Conservation (phyloP, 2,888 invertebrate species). For the Leucoptera coffeella region DNA sequence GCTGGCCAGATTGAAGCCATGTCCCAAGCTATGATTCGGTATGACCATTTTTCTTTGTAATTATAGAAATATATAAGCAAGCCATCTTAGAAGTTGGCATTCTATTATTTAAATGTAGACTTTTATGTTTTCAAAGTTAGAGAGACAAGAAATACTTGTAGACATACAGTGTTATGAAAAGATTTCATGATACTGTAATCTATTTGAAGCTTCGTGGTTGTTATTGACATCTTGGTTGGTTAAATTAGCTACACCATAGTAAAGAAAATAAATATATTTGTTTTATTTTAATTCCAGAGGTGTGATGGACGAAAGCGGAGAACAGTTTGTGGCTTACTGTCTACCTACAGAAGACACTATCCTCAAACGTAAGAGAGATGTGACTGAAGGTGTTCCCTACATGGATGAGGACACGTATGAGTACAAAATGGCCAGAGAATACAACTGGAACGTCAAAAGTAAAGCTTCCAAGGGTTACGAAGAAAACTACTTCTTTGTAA, state of each 20-base stretch:
- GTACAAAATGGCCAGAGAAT: slow-evolving; percentile 95
- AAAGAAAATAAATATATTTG: too few species aligned
- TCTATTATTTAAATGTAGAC: too few species aligned
- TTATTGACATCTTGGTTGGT: too few species aligned
- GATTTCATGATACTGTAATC: too few species aligned
- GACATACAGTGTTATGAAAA: too few species aligned
- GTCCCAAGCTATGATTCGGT: slow-evolving; percentile 99
- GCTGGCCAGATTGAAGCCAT: slow-evolving; percentile 92
- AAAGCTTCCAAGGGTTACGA: slow-evolving; percentile 93
- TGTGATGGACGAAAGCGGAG: slow-evolving; percentile 98
- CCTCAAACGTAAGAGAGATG: slow-evolving; percentile 80
- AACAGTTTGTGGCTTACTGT: slow-evolving; percentile 99
- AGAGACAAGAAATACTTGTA: too few species aligned
- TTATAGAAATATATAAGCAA: too few species aligned
- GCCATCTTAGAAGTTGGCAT: too few species aligned
- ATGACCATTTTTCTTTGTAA: slow-evolving; percentile 10
- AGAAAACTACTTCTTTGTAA: slow-evolving; percentile 91
- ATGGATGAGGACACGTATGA: slow-evolving; percentile 91
- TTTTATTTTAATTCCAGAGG: slow-evolving; percentile 62
- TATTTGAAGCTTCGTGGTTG: too few species aligned
- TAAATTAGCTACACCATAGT: too few species aligned
- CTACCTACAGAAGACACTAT: slow-evolving; percentile 91
- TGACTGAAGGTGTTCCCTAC: slow-evolving; percentile 68
- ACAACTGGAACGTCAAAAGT: slow-evolving; percentile 99
- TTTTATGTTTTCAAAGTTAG: too few species aligned